Percentiles rank a stretch among this genome's conserved stretches.
These are phyloP conservation scores for Pammene fasciana DNA, from an alignment of 2,888 invertebrate genomes.

Conservation along the genomic window DNA sequence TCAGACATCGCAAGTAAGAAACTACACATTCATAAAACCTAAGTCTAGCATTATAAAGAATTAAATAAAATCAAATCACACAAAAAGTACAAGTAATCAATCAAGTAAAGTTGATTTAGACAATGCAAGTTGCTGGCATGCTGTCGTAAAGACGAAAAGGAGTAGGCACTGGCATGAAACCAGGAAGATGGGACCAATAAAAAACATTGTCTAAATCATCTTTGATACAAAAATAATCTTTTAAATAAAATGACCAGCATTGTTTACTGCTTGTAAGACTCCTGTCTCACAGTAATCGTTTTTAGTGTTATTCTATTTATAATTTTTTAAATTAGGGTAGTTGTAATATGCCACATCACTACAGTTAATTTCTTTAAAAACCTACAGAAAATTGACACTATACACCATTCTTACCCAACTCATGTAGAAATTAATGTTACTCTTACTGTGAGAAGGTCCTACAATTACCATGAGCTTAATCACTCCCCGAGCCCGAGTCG, in stretches of 20 bases:
- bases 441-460: constrained; percentile 31
- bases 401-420: background rate
- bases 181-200: background rate
- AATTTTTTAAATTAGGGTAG: background rate
- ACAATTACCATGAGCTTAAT: constrained; percentile 42
- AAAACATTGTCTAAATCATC: background rate
- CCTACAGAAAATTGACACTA: constrained; percentile 12
- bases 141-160: background rate
- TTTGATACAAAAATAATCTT: constrained; percentile 33
- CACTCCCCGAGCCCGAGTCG: constrained; percentile 57
- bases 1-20: constrained; percentile 48
- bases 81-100: constrained; percentile 35
- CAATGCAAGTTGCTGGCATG: constrained; percentile 2
- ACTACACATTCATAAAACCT: constrained; percentile 41
- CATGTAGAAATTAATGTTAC: background rate
- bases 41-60: constrained; percentile 33
- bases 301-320: background rate
- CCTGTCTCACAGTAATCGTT: constrained; percentile 27
- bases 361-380: background rate
- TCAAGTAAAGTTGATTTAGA: constrained; percentile 19
- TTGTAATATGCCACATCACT: background rate
- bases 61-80: constrained; percentile 39
- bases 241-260: constrained; percentile 41
- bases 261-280: constrained; percentile 25
- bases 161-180: background rate